A percentile compares a stretch with the other conserved stretches of the same genome.
Conservation (phyloP, 1,140 invertebrate genomes). For the Cotesia vestalis region DNA sequence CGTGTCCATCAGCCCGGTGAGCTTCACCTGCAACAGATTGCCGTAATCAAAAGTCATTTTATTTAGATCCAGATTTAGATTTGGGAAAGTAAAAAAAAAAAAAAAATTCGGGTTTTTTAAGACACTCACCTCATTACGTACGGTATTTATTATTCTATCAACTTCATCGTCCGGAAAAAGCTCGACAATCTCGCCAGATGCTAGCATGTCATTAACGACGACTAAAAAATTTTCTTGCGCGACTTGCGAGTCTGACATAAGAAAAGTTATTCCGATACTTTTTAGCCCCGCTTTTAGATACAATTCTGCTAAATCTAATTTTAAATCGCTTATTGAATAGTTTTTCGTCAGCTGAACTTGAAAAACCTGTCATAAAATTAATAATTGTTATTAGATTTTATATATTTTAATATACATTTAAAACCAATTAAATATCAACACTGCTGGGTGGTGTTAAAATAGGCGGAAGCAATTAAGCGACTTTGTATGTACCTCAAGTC, state of each 20-base stretch:
- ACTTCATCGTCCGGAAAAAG: slow-evolving; percentile 90
- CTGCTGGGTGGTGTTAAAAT: slow-evolving; percentile 10
- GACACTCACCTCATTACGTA: slow-evolving; percentile 80
- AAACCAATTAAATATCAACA: slow-evolving; percentile 23
- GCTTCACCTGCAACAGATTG: slow-evolving; percentile 69
- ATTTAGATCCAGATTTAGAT: slow-evolving; percentile 36
- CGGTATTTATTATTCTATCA: slow-evolving; percentile 84
- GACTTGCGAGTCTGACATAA: slow-evolving; percentile 94
- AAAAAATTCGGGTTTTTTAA: no score
- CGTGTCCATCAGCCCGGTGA: slow-evolving; percentile 82
- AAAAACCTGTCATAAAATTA: slow-evolving; percentile 51
- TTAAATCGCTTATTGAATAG: slow-evolving; percentile 85
- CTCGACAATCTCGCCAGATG: slow-evolving; percentile 93
- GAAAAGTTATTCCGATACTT: slow-evolving; percentile 84
- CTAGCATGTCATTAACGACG: slow-evolving; percentile 91
- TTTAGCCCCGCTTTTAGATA: slow-evolving; percentile 91
- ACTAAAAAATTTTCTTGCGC: slow-evolving; percentile 92
- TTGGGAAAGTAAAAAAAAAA: no score
- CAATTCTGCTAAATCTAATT: slow-evolving; percentile 81
- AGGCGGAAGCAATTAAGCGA: slow-evolving; percentile 63
- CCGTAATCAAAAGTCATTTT: slow-evolving; percentile 28
- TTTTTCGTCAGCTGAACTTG: slow-evolving; percentile 91
- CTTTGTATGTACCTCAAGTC: slow-evolving; percentile 74
- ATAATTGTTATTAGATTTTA: not conserved
- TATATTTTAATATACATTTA: slow-evolving; percentile 23